These are phyloP conservation scores for Neosilurus mollespiculum DNA, from an alignment of 2,797 vertebrate species.

Conservation along the genomic window DNA sequence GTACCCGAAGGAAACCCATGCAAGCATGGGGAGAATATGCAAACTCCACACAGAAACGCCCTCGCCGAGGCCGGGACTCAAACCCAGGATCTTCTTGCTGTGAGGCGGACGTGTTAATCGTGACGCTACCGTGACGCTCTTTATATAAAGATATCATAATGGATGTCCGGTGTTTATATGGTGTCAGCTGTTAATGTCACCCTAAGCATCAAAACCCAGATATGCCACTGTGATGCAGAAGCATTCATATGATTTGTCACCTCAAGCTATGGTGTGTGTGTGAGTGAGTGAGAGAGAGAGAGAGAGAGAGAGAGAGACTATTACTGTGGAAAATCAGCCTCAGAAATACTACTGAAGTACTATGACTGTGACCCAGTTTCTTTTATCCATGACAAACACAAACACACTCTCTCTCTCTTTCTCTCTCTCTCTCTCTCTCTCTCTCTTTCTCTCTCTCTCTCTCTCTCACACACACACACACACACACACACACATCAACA, in stretches of 20 bases:
- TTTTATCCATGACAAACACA: background rate
- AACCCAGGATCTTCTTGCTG: too few species aligned
- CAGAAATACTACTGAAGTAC: slow-evolving; percentile 48
- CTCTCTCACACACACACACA: background rate
- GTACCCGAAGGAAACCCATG: too few species aligned
- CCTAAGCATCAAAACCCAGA: background rate
- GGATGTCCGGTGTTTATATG: background rate
- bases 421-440: slow-evolving; percentile 1
- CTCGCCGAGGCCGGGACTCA: too few species aligned
- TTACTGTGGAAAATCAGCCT: slow-evolving; percentile 49
- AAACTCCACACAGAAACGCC: too few species aligned
- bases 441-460: slow-evolving; percentile 10
- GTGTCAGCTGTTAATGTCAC: background rate
- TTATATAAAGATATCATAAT: too few species aligned
- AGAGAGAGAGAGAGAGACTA: slow-evolving; percentile 5
- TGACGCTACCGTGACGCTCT: too few species aligned
- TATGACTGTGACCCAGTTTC: slow-evolving; percentile 53
- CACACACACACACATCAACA: slow-evolving; percentile 34
- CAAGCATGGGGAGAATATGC: too few species aligned
- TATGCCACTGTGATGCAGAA: background rate
- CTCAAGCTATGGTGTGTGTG: background rate
- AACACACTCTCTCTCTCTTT: slow-evolving; percentile 9
- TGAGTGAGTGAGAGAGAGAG: background rate
- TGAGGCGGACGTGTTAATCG: too few species aligned
- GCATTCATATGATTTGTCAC: background rate